Percentiles rank a stretch among this genome's conserved stretches.
phyloP scores from a whole-genome alignment of 2,888 invertebrate species.

The Helobdella robusta region DNA sequence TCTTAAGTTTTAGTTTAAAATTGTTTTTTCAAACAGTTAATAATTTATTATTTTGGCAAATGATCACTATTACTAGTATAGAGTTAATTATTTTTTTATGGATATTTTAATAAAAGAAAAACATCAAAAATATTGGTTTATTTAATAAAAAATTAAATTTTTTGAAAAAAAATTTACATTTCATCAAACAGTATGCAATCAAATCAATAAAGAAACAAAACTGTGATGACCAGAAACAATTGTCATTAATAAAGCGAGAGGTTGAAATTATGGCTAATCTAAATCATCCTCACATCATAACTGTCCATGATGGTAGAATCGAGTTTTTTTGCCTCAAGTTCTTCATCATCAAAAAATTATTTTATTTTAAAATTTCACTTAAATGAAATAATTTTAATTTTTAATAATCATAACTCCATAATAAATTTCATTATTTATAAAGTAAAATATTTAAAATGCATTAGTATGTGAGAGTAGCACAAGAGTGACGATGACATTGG shows the following conservation, averaged over 20 bases:
- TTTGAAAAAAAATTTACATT: background rate
- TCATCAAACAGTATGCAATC: constrained; percentile 67
- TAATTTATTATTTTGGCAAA: background rate
- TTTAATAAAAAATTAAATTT: background rate
- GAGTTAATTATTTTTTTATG: no score
- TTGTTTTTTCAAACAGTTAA: background rate
- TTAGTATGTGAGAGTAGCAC: constrained; percentile 97
- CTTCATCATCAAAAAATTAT: background rate
- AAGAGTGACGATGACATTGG: constrained; percentile 98
- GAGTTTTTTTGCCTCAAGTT: background rate
- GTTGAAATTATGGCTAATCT: constrained; percentile 98
- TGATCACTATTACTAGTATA: no score
- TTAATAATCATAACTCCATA: background rate
- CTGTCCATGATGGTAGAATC: constrained; percentile 90
- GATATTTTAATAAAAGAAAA: no score
- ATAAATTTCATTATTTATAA: background rate
- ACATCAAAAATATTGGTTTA: no score
- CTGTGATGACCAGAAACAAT: constrained; percentile 12
- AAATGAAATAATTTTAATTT: background rate
- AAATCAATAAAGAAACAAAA: constrained; percentile 58
- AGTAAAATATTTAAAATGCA: background rate
- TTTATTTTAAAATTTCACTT: background rate
- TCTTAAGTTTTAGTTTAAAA: background rate
- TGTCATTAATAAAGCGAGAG: constrained; percentile 57
- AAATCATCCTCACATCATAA: constrained; percentile 95